phyloP scores from a whole-genome alignment of 2,797 vertebrate species.

The Tamandua tetradactyla region DNA sequence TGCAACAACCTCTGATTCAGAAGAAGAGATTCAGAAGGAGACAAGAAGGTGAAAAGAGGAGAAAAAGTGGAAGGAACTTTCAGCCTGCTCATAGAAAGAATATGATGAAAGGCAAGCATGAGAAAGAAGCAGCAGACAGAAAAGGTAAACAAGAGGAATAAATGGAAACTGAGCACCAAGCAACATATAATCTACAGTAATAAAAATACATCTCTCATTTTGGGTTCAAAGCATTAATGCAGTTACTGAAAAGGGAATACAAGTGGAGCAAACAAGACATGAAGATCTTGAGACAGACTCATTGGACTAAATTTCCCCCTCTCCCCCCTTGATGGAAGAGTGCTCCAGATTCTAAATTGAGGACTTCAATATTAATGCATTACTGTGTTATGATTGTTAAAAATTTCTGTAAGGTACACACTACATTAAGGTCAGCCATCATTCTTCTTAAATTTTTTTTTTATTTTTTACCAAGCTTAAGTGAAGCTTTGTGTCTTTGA shows the following conservation, averaged over 20 bases:
- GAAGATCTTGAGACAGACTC: slow-evolving; percentile 81
- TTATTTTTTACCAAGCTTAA: slow-evolving; percentile 77
- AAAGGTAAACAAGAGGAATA: too few species aligned
- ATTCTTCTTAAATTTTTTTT: slow-evolving; percentile 61
- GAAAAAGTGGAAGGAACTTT: too few species aligned
- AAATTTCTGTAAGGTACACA: slow-evolving; percentile 78
- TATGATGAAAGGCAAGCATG: too few species aligned
- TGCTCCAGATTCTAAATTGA: slow-evolving; percentile 82
- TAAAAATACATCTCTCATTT: slow-evolving; percentile 82
- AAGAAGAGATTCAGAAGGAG: slow-evolving; percentile 91
- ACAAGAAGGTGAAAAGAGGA: slow-evolving; percentile 84
- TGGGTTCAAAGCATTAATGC: slow-evolving; percentile 83
- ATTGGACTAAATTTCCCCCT: slow-evolving; percentile 79
- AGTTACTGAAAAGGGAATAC: slow-evolving; percentile 82
- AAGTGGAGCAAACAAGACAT: slow-evolving; percentile 81
- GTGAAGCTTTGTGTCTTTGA: slow-evolving; percentile 76
- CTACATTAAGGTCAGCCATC: slow-evolving; percentile 79
- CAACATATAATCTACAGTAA: slow-evolving; percentile 83
- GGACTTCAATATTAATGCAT: slow-evolving; percentile 80
- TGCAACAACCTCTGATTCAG: slow-evolving; percentile 87
- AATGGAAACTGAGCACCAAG: slow-evolving; percentile 56
- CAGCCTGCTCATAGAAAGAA: too few species aligned
- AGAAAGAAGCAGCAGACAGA: too few species aligned
- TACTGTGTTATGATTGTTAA: slow-evolving; percentile 79
- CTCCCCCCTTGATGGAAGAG: slow-evolving; percentile 79